phyloP scores from a whole-genome alignment of 2,888 invertebrate species.

The Protophormia terraenovae region DNA sequence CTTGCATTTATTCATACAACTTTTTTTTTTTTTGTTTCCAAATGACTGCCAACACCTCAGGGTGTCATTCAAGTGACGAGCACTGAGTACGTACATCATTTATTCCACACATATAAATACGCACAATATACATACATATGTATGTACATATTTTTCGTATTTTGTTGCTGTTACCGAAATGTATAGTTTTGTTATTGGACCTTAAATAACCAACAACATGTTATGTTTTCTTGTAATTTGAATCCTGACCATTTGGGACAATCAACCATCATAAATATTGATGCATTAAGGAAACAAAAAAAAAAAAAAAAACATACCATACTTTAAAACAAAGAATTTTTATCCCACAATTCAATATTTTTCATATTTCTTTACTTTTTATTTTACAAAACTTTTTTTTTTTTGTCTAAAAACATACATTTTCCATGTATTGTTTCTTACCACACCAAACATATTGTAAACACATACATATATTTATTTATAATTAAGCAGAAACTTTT shows the following conservation, averaged over 20 bases:
- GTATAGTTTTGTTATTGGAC: background rate
- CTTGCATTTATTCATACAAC: slow-evolving; percentile 41
- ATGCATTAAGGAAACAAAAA: background rate
- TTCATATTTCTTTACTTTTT: too few relatives aligned
- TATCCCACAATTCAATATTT: background rate
- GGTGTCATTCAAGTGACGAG: slow-evolving; percentile 75
- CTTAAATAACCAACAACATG: slow-evolving; percentile 7
- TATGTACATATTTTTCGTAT: too few relatives aligned
- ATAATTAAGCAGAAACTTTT: too few relatives aligned
- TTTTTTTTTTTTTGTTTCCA: slow-evolving; percentile 72
- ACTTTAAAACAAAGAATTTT: background rate
- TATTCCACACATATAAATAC: background rate
- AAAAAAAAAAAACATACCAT: background rate
- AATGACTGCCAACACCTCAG: slow-evolving; percentile 81
- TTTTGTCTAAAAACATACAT: too few relatives aligned
- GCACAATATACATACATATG: background rate
- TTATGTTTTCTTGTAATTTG: slow-evolving; percentile 42
- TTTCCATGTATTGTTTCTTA: too few relatives aligned
- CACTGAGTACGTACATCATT: background rate
- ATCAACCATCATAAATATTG: background rate
- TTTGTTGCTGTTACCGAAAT: background rate
- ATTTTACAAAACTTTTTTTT: background rate
- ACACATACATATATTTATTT: too few relatives aligned
- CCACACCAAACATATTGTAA: too few relatives aligned
- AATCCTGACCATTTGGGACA: slow-evolving; percentile 38